phyloP scores from a whole-genome alignment of 2,113 vertebrate species.

The Paracanthobrama guichenoti region DNA sequence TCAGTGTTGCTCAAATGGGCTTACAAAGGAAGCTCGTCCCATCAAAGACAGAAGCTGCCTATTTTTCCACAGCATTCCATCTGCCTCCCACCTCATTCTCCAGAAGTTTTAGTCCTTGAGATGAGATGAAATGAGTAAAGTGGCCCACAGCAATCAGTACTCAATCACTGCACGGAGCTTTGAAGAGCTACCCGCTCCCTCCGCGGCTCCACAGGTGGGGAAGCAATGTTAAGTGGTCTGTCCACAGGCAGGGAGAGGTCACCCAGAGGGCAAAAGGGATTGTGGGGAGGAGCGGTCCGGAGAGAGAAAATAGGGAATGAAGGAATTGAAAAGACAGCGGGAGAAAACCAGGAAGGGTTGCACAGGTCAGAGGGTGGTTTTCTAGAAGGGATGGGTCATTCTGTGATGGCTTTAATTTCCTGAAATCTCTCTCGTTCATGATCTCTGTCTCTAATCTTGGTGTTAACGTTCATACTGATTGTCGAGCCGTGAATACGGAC shows the following conservation, averaged over 20 bases:
- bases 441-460: neutral
- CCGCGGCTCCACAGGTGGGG: conserved; percentile 69
- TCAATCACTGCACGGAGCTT: conserved; percentile 67
- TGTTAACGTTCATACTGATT: neutral
- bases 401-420: conserved; percentile 4
- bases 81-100: conserved; percentile 46
- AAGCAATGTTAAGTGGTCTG: conserved; percentile 66
- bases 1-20: conserved; percentile 33
- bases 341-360: conserved; percentile 11
- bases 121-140: conserved; percentile 70
- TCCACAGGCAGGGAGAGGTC: conserved; percentile 66
- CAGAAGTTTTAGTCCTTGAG: conserved; percentile 62
- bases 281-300: conserved; percentile 22
- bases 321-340: neutral
- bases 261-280: conserved; percentile 63
- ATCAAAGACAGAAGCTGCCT: conserved; percentile 40
- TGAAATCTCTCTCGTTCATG: neutral
- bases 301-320: neutral
- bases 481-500: neutral
- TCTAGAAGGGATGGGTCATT: neutral
- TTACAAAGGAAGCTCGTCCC: conserved; percentile 23
- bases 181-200: conserved; percentile 65
- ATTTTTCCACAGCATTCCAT: conserved; percentile 47
- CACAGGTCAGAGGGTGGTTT: neutral
- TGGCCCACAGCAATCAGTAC: conserved; percentile 67